Percentiles rank a stretch among this genome's conserved stretches.
Evolutionary conservation across 2,797 vertebrate species (phyloP).

Genomic region (Heteromormyrus szaboi): DNA sequence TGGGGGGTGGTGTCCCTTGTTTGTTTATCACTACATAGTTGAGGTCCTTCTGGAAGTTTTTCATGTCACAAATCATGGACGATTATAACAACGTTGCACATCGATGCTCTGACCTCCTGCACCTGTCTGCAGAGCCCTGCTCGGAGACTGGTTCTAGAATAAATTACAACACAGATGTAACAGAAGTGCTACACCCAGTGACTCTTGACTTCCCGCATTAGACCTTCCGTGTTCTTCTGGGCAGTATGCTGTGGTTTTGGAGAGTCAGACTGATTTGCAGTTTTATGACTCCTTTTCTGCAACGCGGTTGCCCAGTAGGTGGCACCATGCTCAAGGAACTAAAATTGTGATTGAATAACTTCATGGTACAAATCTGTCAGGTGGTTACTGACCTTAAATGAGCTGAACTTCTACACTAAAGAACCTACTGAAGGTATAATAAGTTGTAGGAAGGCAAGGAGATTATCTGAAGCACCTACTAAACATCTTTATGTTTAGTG

Average conservation of each 20-base stretch:
- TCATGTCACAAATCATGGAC: neutral
- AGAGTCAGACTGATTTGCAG: neutral
- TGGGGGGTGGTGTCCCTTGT: neutral
- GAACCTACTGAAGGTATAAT: neutral
- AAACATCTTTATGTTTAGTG: neutral
- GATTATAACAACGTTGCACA: no score
- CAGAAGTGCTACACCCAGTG: neutral
- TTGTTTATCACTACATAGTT: neutral
- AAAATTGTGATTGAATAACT: neutral
- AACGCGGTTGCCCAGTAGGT: neutral
- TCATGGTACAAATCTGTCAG: neutral
- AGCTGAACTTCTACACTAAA: neutral
- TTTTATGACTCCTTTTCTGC: neutral
- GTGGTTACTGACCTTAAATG: neutral
- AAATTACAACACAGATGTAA: neutral
- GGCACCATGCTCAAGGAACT: neutral
- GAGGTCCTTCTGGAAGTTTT: neutral
- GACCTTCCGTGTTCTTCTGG: neutral
- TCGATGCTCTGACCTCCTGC: neutral
- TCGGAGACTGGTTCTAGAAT: neutral
- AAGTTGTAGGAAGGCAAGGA: neutral
- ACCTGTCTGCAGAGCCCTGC: neutral
- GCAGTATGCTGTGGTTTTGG: neutral
- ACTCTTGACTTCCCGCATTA: neutral
- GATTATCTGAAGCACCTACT: neutral